Evolutionary conservation across 23 tunicate species (phyloP), one percentile per base, ranked within the genome.

Genomic region (Pegea sp.): DNA sequence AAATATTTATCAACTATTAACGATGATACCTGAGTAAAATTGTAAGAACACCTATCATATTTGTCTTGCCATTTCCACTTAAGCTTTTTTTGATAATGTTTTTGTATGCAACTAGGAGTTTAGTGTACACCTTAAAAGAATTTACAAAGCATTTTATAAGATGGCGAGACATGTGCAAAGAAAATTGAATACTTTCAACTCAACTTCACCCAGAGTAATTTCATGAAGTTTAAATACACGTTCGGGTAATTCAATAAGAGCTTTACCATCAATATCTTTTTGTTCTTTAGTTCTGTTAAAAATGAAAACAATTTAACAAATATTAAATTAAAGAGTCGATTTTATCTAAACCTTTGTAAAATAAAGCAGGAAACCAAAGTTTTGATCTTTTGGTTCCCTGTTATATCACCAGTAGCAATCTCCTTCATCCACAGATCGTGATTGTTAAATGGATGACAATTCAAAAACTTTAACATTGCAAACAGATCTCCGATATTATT

Each of bases 351-450:
- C 95, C 95, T 73, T 58, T 84, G 52, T 32, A 84, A 58, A 24
- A 84, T 76, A 51, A 84, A 28, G 46, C 86, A 67, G 1, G 95
- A 84, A 7, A 73, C 81, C 26, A 84, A 42, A 18, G 86, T 84
- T 49, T 74, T 68, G 52, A 84, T 34, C 38, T 84, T 58, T 33
- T 74, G 55, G 43, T 57, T 38, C 6, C 84, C 86, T 11, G 31
- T 34, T 28, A 33, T 22, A 3, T 71, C 63, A 28, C 69, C 69
- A 59, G 64, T 84, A 66, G 49, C 58, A 31, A 84, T 84, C 43
- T 84, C 78, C 33, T 74, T 42, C 49, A 68, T 84, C 95, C 95
- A 84, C 54, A 74, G 18, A 34, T 74, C 74, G 42, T 58, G 57
- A 26, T 84, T 76, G 33, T 73, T 50, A 44, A 73, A 84, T 42